Evolutionary conservation across 2,888 invertebrate genomes (phyloP).

Genomic region (Pimpla rufipes): DNA sequence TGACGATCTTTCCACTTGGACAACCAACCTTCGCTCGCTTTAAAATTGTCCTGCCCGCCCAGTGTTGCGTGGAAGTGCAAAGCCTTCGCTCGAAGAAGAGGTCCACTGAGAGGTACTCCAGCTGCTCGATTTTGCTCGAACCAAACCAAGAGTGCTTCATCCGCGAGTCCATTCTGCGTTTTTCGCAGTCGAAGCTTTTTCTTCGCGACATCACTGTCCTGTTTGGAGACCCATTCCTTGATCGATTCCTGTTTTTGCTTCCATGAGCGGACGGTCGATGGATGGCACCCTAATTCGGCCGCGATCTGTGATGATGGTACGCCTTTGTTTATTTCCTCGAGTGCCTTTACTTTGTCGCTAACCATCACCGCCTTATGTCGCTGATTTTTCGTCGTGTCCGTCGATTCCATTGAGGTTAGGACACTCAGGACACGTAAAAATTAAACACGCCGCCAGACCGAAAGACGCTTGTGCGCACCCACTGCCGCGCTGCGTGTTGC

Average conservation of each 20-base stretch:
- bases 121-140: not conserved
- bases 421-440: too few relatives aligned
- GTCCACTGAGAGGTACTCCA: not conserved
- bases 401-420: not conserved
- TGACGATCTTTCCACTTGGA: conserved; percentile 6
- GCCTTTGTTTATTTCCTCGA: not conserved
- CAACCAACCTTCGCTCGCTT: conserved; percentile 16
- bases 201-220: not conserved
- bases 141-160: not conserved
- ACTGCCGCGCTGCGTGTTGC: not conserved
- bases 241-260: not conserved
- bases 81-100: not conserved
- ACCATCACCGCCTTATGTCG: not conserved
- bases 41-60: not conserved
- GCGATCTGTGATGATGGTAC: not conserved
- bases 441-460: not conserved
- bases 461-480: not conserved
- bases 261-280: not conserved
- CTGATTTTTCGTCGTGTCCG: not conserved
- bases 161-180: not conserved
- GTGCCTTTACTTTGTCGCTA: not conserved
- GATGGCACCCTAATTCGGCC: not conserved
- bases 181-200: not conserved
- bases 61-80: not conserved
- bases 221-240: not conserved